phyloP scores from a whole-genome alignment of 2,113 vertebrate species.

The Hippolais icterina region DNA sequence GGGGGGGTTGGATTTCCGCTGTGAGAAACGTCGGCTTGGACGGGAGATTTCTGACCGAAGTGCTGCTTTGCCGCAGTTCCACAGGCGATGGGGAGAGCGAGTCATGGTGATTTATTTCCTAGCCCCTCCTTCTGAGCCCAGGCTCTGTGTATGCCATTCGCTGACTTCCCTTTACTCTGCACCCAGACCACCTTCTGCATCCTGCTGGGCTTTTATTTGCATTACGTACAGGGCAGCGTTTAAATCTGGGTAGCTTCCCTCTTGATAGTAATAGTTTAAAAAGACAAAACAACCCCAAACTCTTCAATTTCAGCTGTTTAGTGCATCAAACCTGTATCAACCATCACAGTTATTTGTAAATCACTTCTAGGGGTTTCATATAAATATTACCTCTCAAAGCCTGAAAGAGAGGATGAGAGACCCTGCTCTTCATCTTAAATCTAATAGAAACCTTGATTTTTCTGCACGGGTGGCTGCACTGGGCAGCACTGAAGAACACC shows the following conservation, averaged over 20 bases:
- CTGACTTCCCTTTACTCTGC: not conserved
- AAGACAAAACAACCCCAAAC: not conserved
- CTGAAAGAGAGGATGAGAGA: not conserved
- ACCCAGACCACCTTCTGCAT: not conserved
- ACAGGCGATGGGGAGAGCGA: not conserved
- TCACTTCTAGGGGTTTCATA: not conserved
- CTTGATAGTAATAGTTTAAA: not conserved
- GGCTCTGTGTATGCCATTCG: accelerated
- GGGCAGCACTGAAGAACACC: not conserved
- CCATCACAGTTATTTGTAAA: not conserved
- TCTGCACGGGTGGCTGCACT: not conserved
- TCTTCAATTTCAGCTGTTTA: not conserved
- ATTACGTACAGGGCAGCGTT: not conserved
- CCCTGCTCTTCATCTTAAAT: not conserved
- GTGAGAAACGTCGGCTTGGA: not conserved
- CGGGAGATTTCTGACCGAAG: not conserved
- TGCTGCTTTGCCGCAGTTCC: not conserved
- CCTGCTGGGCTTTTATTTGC: not conserved
- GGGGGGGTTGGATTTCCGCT: not conserved
- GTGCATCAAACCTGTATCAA: not conserved
- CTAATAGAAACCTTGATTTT: not conserved
- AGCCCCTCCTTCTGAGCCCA: not conserved
- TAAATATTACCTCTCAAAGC: not conserved
- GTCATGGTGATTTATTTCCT: not conserved
- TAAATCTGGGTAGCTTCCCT: not conserved